Conservation (phyloP, 2,888 invertebrate species). For the Tryphoninae sp. region DNA sequence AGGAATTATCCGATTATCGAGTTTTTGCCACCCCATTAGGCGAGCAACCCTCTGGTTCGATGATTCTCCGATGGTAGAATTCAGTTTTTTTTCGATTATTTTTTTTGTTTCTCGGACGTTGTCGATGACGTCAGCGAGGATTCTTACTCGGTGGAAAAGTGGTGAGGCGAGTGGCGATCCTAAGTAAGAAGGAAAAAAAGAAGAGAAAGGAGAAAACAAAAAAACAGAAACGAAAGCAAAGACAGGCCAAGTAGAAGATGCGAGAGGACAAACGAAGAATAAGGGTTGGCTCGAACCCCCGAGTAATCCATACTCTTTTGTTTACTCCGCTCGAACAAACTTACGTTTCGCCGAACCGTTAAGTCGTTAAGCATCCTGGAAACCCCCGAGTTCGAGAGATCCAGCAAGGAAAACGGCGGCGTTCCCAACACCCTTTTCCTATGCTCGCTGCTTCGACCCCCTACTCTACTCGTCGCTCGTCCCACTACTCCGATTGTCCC, state of each 20-base stretch:
- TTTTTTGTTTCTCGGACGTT: conserved; percentile 4
- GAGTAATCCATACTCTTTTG: conserved; percentile 69
- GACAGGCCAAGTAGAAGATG: conserved; percentile 3
- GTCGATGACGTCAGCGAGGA: background rate
- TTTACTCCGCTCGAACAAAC: conserved; percentile 68
- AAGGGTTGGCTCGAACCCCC: conserved; percentile 46
- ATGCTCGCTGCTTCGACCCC: conserved; percentile 14
- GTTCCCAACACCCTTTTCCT: conserved; percentile 49
- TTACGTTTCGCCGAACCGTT: conserved; percentile 68
- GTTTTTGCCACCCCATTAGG: too few relatives aligned
- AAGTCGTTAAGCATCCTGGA: conserved; percentile 66
- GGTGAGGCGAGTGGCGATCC: conserved; percentile 11
- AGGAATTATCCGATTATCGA: too few relatives aligned
- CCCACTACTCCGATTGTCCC: background rate
- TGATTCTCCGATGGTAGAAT: too few relatives aligned
- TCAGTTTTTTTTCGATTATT: background rate
- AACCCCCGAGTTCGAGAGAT: conserved; percentile 62
- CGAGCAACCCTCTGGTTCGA: too few relatives aligned
- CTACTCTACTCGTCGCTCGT: conserved; percentile 33
- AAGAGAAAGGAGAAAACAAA: background rate
- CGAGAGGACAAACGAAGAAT: conserved; percentile 37
- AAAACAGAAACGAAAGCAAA: conserved; percentile 4
- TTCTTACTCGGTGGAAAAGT: conserved; percentile 6
- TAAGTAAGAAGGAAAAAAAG: conserved; percentile 16
- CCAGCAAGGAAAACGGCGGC: conserved; percentile 48